Base-by-base conservation (phyloP, 1,140 invertebrate genomes). In the Coelopa frigida region DNA sequence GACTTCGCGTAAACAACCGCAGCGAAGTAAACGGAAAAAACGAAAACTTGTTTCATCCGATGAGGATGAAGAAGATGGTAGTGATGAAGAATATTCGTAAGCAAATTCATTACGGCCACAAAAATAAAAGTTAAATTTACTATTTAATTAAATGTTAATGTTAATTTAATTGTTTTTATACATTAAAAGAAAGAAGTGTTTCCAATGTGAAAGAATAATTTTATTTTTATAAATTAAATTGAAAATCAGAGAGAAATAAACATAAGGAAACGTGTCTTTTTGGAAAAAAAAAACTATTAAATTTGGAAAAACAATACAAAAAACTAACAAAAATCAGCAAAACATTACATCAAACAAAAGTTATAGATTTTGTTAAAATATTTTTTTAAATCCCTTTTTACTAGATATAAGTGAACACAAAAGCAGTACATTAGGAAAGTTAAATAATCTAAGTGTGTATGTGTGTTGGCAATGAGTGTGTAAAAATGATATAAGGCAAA, bases 21-120 rank as follows among this genome's bases (percentile, higher is more conserved):
- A 44, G 18, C 53, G 61, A 11, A 57, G 37, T 52, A 62, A 53
- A 46, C 56, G 50, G 17, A 65, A 62, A 26, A 51, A 55, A 14
- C 54, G 52, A 6, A 65, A 65, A 46, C 53, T 61, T 7, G 33
- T 62, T 5, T 62, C 62, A 15, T 59, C 62, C 10, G 58, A 58
- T 42, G 58, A 60, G 23, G 53, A 55, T 10, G 62, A 65, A 37
- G 57, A 56, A 41, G 57, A 65, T 22, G 53, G 45, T 27, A 65
- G 61, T 50, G 59, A 54, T 22, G 53, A 54, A 37, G 56, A 65
- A n/a, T 53, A 52, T 54, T 46, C 53, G 48, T 61, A 48, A 32
- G n/a, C 23, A 32, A 14, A 15, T 36, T 36, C 11, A 31, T 6
- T 23, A 23, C 11, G 23, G 39, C 18, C 18, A 41, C 15, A 41